phyloP scores from a whole-genome alignment of 2,797 vertebrate species.

The Cuculus canorus region DNA sequence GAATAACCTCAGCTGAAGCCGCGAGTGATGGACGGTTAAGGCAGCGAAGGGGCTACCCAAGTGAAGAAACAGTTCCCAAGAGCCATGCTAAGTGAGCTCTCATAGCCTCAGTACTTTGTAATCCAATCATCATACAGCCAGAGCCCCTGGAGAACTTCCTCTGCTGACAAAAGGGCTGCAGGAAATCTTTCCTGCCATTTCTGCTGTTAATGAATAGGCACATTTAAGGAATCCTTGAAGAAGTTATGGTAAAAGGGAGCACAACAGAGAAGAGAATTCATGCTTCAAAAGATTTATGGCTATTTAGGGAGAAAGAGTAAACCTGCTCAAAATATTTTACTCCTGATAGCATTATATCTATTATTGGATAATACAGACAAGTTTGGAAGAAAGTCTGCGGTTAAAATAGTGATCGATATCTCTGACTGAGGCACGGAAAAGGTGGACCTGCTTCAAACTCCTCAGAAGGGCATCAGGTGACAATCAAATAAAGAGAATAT shows the following conservation, averaged over 20 bases:
- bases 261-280: background rate
- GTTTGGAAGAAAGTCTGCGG: background rate
- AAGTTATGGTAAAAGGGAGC: background rate
- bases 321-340: background rate
- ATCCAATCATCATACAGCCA: background rate
- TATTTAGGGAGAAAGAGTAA: background rate
- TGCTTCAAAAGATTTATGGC: background rate
- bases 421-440: background rate
- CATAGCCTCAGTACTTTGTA: background rate
- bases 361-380: background rate
- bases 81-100: background rate
- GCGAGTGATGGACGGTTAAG: rapidly evolving
- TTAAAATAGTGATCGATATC: background rate
- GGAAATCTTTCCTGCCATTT: background rate
- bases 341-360: background rate
- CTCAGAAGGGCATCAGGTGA: background rate
- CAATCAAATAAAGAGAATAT: background rate
- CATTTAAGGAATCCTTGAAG: background rate
- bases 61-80: background rate
- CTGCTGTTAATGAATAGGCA: background rate
- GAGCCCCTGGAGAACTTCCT: background rate
- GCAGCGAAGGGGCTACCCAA: background rate
- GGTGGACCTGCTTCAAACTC: background rate
- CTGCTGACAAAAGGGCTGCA: background rate
- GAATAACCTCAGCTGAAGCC: background rate